Conservation (phyloP, 2,888 invertebrate genomes). For the Charanyca ferruginea region DNA sequence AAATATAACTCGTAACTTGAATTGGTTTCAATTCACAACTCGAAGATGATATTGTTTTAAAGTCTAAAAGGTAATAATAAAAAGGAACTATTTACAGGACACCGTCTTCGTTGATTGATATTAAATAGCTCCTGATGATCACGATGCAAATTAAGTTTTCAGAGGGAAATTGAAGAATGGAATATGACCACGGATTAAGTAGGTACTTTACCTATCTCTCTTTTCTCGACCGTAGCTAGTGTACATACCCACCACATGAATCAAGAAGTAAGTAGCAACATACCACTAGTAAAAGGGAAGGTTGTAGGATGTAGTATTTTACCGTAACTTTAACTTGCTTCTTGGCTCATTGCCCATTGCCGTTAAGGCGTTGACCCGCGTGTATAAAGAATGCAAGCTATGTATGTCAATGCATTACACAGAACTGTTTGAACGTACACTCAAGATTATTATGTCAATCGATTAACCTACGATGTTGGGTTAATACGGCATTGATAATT, state of each 20-base stretch:
- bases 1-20: not conserved
- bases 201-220: too few species aligned
- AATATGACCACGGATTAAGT: too few species aligned
- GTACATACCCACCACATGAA: too few species aligned
- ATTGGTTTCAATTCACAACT: slow-evolving; percentile 1
- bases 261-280: not conserved
- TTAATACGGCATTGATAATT: not conserved
- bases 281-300: slow-evolving; percentile 28
- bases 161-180: slow-evolving; percentile 75
- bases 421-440: slow-evolving; percentile 16
- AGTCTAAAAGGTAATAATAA: not conserved
- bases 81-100: slow-evolving; percentile 76
- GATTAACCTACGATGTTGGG: slow-evolving; percentile 1
- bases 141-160: slow-evolving; percentile 87
- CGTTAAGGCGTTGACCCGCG: slow-evolving; percentile 9
- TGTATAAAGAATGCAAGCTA: slow-evolving; percentile 26
- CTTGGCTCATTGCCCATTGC: slow-evolving; percentile 23
- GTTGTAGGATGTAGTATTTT: slow-evolving; percentile 8
- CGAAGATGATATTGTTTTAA: not conserved
- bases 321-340: slow-evolving; percentile 24
- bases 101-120: slow-evolving; percentile 87
- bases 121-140: slow-evolving; percentile 85
- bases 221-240: too few species aligned
- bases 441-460: slow-evolving; percentile 10
- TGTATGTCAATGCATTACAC: slow-evolving; percentile 33